phyloP scores from a whole-genome alignment of 2,888 invertebrate species.

The Hedychridium roseum region DNA sequence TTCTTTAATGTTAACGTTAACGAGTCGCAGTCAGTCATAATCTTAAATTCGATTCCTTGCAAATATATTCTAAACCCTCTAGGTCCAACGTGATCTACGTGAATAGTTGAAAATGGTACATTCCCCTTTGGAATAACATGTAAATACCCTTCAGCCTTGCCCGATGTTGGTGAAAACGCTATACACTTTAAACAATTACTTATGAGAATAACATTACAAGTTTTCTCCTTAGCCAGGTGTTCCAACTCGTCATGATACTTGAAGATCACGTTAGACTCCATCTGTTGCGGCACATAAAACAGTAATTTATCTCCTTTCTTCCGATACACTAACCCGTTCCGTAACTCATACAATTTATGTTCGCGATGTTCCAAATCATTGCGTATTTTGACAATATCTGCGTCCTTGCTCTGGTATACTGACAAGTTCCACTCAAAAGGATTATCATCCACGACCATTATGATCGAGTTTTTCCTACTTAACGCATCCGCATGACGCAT shows the following conservation, averaged over 20 bases:
- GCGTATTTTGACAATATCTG: neutral
- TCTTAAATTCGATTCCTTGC: too few species aligned
- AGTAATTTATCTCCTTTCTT: conserved; percentile 18
- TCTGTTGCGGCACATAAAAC: conserved; percentile 25
- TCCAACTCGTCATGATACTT: conserved; percentile 27
- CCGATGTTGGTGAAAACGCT: conserved; percentile 16
- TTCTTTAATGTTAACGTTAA: conserved; percentile 36
- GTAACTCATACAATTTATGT: conserved; percentile 23
- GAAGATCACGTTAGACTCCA: conserved; percentile 20
- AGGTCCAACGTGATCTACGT: conserved; percentile 40
- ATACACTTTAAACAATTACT: conserved; percentile 28
- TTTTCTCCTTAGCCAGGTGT: conserved; percentile 25
- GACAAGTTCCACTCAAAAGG: conserved; percentile 7
- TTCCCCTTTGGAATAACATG: conserved; percentile 31
- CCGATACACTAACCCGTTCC: conserved; percentile 26
- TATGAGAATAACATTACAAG: conserved; percentile 18
- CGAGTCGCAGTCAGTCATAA: conserved; percentile 6
- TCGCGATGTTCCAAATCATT: conserved; percentile 13
- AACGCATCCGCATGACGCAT: conserved; percentile 13
- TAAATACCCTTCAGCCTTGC: conserved; percentile 23
- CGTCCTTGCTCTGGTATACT: conserved; percentile 6
- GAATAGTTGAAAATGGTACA: conserved; percentile 37
- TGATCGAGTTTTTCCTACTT: conserved; percentile 5
- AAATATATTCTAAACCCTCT: too few species aligned
- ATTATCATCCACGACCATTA: conserved; percentile 12